phyloP scores from a whole-genome alignment of 2,888 invertebrate genomes.

The Calliphora vomitoria region DNA sequence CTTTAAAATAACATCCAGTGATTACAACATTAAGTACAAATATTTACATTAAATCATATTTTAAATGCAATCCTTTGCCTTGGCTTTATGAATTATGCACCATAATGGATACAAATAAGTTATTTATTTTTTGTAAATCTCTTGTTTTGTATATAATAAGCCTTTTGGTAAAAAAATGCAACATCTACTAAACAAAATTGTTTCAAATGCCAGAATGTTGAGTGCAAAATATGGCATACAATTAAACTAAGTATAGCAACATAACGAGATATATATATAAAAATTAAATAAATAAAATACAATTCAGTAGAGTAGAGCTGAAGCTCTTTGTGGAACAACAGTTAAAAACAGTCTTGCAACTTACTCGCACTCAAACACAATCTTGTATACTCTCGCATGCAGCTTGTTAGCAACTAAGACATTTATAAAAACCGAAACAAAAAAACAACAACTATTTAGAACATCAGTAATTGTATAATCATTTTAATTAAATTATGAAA shows the following conservation, averaged over 20 bases:
- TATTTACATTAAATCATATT: background rate
- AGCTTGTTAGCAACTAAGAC: background rate
- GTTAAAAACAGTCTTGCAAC: background rate
- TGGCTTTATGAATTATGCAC: too few relatives aligned
- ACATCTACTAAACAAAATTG: too few relatives aligned
- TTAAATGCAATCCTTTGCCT: background rate
- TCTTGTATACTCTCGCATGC: background rate
- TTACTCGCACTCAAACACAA: background rate
- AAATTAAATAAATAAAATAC: too few relatives aligned
- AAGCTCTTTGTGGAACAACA: background rate
- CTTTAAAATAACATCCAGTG: too few relatives aligned
- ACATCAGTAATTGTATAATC: conserved; percentile 34
- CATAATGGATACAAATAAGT: too few relatives aligned
- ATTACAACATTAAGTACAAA: too few relatives aligned
- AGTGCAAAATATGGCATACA: background rate
- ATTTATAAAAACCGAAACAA: background rate
- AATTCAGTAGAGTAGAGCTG: background rate
- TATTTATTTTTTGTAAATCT: too few relatives aligned
- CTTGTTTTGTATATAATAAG: too few relatives aligned
- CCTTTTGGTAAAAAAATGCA: too few relatives aligned
- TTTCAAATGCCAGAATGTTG: too few relatives aligned
- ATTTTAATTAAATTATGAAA: conserved; percentile 50
- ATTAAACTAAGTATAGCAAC: background rate
- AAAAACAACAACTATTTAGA: conserved; percentile 14
- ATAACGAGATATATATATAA: too few relatives aligned